phyloP scores from a whole-genome alignment of 2,113 vertebrate species.

The Todiramphus chloris region DNA sequence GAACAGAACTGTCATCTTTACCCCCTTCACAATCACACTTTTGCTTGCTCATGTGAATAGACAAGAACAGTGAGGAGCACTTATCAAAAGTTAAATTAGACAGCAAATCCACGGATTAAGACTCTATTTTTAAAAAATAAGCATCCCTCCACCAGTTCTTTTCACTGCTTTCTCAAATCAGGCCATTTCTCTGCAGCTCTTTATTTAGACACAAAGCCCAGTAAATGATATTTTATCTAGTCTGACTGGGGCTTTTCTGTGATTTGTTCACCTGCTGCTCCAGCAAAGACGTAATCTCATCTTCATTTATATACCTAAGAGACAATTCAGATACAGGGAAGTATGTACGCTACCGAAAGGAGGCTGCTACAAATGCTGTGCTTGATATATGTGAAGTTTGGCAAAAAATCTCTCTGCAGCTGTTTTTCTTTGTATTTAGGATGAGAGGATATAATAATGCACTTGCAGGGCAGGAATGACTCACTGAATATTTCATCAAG shows the following conservation, averaged over 20 bases:
- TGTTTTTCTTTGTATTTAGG: conserved; percentile 46
- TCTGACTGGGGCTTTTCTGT: conserved; percentile 33
- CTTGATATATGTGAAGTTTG: neutral
- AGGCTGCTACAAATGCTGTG: neutral
- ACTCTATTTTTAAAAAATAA: neutral
- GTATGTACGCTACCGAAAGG: neutral
- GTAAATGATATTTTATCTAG: conserved; percentile 62
- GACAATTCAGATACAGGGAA: conserved; percentile 3
- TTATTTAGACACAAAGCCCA: conserved; percentile 48
- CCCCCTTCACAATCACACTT: conserved; percentile 21
- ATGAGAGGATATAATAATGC: neutral
- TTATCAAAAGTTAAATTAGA: conserved; percentile 41
- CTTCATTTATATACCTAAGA: conserved; percentile 53
- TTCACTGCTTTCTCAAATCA: conserved; percentile 42
- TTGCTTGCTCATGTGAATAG: conserved; percentile 35
- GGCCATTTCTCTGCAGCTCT: conserved; percentile 64
- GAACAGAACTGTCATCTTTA: conserved; percentile 45
- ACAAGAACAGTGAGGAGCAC: conserved; percentile 7
- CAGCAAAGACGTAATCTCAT: conserved; percentile 47
- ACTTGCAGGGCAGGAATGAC: neutral
- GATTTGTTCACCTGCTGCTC: conserved; percentile 57
- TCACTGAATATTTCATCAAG: neutral
- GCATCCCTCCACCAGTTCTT: neutral
- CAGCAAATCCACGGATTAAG: neutral
- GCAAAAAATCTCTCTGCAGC: conserved; percentile 31